Base-by-base conservation (phyloP, 2,797 vertebrate genomes). In the Poeciliopsis turneri region DNA sequence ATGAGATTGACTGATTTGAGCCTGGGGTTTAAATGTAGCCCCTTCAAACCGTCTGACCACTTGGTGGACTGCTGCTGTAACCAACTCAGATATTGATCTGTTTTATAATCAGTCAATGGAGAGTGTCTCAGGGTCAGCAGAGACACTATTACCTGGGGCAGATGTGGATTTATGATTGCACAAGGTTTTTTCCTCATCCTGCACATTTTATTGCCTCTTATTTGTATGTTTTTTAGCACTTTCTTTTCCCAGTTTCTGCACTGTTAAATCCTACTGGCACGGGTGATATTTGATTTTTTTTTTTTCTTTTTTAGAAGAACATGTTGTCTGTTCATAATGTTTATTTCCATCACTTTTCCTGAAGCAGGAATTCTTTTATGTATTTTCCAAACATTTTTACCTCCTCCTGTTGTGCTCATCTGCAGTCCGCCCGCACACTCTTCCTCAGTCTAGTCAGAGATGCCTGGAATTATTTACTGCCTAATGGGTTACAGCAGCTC, bases 401-500 rank as follows among this genome's bases (percentile, higher is more conserved):
- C 43, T 82, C 47, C 47, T 47, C 49, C 79, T 59, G 70, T 73
- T 6, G 0, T 75, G 47, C 89, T 93, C 86, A 94, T 92, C 88
- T 89, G 77, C 75, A 93, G 85, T 92, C 86, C 2, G 55, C 74
- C 73, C 86, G 85, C 91, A 90, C 82, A 74, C 74, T 1, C 75
- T 79, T 74, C 72, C 69, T 76, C 77, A 20, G 83, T 90, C 86
- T 89, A 49, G 77, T 92, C 89, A 84, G 79, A 90, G 78, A 87
- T 78, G 86, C 84, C 90, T 88, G 86, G 83, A 88, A 93, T 93
- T 90, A 94, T 95, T 94, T 94, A 94, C 91, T 91, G 88, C 90
- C 89, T 93, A 93, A 94, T 92, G 92, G 91, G 86, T 84, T 81
- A 81, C 88, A 94, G 88, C 87, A 88, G 82, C 88, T 89, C 91